Evolutionary conservation across 2,888 invertebrate genomes (phyloP), one percentile per base, ranked within the genome.

Genomic region (Ennomos quercinarius): DNA sequence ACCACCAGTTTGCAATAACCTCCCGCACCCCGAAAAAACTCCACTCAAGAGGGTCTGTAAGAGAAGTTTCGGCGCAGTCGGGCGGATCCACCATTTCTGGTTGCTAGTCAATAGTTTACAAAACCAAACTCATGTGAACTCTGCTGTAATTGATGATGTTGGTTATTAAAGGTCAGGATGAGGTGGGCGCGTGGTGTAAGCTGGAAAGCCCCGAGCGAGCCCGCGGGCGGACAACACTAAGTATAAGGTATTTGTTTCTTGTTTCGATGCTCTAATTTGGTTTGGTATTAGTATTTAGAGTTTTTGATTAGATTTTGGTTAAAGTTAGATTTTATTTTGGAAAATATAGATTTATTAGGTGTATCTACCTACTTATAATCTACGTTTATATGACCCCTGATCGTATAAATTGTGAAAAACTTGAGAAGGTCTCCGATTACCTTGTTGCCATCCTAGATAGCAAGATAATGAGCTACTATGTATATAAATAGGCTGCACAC

Each of bases 51-150:
- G 2, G 27, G 42, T 43, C 46, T 9, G 4, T 37, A 27, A 13
- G 17, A 36, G 49, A 45, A 39, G 3, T 10, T 41, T 17, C 47
- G 54, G 50, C 36, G 49, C 35, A 34, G 35, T 61, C 63, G 47
- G 35, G 58, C 10, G 64, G 85, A 48, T 81, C 86, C 61, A 60
- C 4, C 1, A 38, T 64, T 46, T 57, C 58, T 81, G 81, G 86
- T n/a, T 68, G 59, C 17, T 34, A 61, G 61, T 71, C 76, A 72
- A 74, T 76, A 72, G 74, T 72, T 70, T 70, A 66, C 64, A 65
- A 68, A 75, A 76, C 88, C 84, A 80, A 73, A 66, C 60, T 68
- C 70, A 56, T 57, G 50, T 67, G 81, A 80, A 54, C 84, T 74
- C 72, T 75, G 72, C 65, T 65, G 50, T 49, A 43, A 56, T 68